A percentile compares a stretch with the other conserved stretches of the same genome.
phyloP scores from a whole-genome alignment of 2,113 vertebrate genomes.

The Terrapene triunguis region DNA sequence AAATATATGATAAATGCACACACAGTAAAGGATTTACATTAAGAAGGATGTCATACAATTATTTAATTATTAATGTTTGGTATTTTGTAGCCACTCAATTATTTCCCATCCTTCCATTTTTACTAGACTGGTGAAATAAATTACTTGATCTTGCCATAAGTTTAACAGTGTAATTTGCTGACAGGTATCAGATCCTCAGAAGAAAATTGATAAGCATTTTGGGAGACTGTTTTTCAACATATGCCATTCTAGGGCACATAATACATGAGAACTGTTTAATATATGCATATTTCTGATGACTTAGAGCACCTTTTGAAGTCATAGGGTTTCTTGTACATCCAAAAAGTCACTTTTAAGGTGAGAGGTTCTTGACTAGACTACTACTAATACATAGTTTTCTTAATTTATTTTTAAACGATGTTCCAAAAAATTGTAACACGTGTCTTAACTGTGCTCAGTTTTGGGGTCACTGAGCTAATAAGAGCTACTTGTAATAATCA shows the following conservation, averaged over 20 bases:
- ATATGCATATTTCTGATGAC: neutral
- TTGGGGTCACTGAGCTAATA: neutral
- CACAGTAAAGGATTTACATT: neutral
- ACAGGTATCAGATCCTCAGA: neutral
- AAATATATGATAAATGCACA: neutral
- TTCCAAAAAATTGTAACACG: neutral
- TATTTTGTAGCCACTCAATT: neutral
- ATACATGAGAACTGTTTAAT: neutral
- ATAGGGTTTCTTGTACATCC: neutral
- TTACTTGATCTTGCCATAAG: neutral
- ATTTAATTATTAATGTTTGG: neutral
- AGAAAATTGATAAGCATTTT: neutral
- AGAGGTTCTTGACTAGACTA: neutral
- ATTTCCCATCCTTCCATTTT: neutral
- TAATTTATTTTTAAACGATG: neutral
- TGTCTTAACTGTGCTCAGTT: neutral
- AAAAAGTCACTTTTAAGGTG: neutral
- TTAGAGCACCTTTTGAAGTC: neutral
- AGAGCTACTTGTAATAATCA: neutral
- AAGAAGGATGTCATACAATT: neutral
- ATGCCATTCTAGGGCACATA: neutral
- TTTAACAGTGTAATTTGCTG: neutral
- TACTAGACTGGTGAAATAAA: neutral
- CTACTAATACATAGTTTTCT: neutral
- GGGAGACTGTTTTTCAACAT: neutral